A percentile compares a stretch with the other conserved stretches of the same genome.
These are phyloP conservation scores for Lophotis ruficrista DNA, from an alignment of 2,113 vertebrate species.

Conservation along the genomic window DNA sequence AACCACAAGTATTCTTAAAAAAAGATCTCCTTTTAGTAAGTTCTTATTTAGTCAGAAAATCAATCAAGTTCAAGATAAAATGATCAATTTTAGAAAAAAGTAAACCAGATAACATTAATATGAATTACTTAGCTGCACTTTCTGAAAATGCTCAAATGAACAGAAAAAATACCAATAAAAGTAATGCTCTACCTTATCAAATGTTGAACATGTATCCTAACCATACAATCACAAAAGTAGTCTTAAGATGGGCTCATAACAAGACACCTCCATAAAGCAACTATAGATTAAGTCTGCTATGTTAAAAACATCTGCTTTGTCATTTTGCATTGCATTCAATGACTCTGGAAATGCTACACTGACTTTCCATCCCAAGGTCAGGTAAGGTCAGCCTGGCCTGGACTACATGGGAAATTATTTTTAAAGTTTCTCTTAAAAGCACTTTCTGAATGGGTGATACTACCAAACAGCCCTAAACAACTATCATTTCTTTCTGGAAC, in stretches of 20 bases:
- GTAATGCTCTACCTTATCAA: not conserved
- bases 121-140: not conserved
- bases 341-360: not conserved
- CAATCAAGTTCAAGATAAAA: not conserved
- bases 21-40: not conserved
- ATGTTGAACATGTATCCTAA: not conserved
- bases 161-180: not conserved
- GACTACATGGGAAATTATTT: not conserved
- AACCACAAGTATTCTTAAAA: not conserved
- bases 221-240: not conserved
- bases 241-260: not conserved
- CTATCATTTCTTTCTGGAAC: not conserved
- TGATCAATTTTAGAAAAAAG: not conserved
- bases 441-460: not conserved
- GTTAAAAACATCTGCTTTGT: not conserved
- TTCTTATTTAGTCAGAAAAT: not conserved
- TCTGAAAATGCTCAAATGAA: not conserved
- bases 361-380: not conserved
- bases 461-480: not conserved
- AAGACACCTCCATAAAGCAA: not conserved
- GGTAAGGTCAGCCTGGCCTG: not conserved
- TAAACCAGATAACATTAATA: not conserved
- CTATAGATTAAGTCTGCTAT: not conserved
- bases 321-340: not conserved
- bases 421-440: not conserved